These are phyloP conservation scores for Brachionus sp. DNA, from an alignment of 1,140 invertebrate species.

Conservation along the genomic window DNA sequence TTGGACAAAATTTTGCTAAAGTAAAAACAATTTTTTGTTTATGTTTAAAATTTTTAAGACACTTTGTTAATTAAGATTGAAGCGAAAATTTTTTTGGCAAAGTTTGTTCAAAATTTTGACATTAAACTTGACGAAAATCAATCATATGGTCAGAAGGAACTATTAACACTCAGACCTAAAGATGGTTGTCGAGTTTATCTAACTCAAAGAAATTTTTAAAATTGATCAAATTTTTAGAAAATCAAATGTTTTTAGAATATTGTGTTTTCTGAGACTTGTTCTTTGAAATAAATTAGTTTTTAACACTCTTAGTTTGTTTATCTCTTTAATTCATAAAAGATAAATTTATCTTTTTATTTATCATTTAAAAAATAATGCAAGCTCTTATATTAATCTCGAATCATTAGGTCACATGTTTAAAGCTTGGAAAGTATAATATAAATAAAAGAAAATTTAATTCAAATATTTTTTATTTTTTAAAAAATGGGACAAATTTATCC, in stretches of 20 bases:
- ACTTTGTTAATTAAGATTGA: constrained; percentile 22
- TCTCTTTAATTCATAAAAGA: too few relatives aligned
- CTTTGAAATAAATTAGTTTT: too few relatives aligned
- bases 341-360: too few relatives aligned
- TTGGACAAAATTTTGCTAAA: constrained; percentile 46
- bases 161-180: constrained; percentile 42
- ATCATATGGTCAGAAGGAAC: constrained; percentile 24
- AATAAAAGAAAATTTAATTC: too few relatives aligned
- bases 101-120: constrained; percentile 44
- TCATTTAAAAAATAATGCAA: too few relatives aligned
- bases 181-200: constrained; percentile 30
- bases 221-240: neutral
- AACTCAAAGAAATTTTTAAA: neutral
- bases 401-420: too few relatives aligned
- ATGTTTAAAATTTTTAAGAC: neutral
- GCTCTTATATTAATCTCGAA: too few relatives aligned
- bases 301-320: too few relatives aligned
- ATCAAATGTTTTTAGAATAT: neutral
- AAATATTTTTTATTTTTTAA: too few relatives aligned
- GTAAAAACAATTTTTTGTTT: neutral
- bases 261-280: too few relatives aligned
- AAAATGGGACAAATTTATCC: neutral
- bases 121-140: constrained; percentile 25
- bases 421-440: too few relatives aligned
- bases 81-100: constrained; percentile 45